Evolutionary conservation across 2,113 vertebrate genomes (phyloP).

Genomic region (Proterorhinus semilunaris): DNA sequence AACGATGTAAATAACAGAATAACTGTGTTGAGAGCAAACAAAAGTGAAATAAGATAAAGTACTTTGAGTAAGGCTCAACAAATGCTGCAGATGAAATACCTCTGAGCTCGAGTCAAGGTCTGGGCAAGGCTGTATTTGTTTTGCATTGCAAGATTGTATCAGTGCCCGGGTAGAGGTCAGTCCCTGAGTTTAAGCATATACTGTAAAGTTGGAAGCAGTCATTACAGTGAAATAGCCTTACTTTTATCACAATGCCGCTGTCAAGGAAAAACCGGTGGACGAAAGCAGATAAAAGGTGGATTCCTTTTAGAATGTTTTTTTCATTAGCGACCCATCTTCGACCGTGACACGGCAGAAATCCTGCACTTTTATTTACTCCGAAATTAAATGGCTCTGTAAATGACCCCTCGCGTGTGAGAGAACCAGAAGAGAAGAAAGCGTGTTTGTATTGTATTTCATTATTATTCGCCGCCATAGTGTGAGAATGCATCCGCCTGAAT

Average conservation of each 20-base stretch:
- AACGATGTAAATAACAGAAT: neutral
- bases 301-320: neutral
- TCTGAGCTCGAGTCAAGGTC: no score
- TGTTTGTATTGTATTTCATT: neutral
- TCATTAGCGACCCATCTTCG: neutral
- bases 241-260: neutral
- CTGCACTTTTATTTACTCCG: neutral
- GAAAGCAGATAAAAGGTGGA: neutral
- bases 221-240: neutral
- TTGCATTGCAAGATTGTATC: no score
- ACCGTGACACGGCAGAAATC: neutral
- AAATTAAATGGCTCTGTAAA: neutral
- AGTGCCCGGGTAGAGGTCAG: no score
- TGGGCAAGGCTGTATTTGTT: no score
- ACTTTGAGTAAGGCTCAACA: no score
- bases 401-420: neutral
- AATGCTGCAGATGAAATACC: no score
- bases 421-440: neutral
- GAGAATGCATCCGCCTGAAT: no score
- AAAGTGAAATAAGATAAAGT: no score
- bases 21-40: no score
- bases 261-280: neutral
- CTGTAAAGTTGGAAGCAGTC: neutral
- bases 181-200: no score
- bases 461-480: no score